Conservation (phyloP, 2,888 invertebrate genomes). For the Frankliniella intonsa region DNA sequence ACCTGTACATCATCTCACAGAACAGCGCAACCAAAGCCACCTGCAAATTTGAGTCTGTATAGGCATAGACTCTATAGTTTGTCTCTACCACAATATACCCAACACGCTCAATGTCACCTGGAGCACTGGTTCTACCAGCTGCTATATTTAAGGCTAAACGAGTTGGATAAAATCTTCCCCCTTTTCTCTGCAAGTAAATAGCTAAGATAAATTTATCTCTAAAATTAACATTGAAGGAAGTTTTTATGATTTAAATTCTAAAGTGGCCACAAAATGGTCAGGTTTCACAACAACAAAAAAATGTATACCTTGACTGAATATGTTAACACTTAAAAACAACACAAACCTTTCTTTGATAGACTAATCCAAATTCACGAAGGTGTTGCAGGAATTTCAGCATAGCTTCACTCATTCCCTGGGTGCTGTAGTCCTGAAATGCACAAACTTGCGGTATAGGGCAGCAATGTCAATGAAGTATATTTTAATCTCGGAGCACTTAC, state of each 20-base stretch:
- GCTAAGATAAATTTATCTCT: slow-evolving; percentile 30
- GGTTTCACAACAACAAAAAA: slow-evolving; percentile 27
- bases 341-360: slow-evolving; percentile 87
- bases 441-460: not conserved
- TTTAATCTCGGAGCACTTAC: slow-evolving; percentile 46
- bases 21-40: slow-evolving; percentile 90
- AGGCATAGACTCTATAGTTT: slow-evolving; percentile 92
- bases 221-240: slow-evolving; percentile 34
- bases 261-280: not conserved
- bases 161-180: slow-evolving; percentile 92
- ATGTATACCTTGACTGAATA: too few species aligned
- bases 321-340: slow-evolving; percentile 6
- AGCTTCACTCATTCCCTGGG: slow-evolving; percentile 85
- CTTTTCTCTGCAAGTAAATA: slow-evolving; percentile 62
- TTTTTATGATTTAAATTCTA: slow-evolving; percentile 28
- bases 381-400: slow-evolving; percentile 90
- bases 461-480: not conserved
- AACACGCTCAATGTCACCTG: slow-evolving; percentile 39
- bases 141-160: slow-evolving; percentile 82
- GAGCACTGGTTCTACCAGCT: slow-evolving; percentile 51
- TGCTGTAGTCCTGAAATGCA: slow-evolving; percentile 80
- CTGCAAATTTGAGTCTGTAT: slow-evolving; percentile 87
- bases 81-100: slow-evolving; percentile 95
- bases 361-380: slow-evolving; percentile 92
- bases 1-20: slow-evolving; percentile 87